phyloP scores from a whole-genome alignment of 2,888 invertebrate genomes.

The Epicampocera succincta region DNA sequence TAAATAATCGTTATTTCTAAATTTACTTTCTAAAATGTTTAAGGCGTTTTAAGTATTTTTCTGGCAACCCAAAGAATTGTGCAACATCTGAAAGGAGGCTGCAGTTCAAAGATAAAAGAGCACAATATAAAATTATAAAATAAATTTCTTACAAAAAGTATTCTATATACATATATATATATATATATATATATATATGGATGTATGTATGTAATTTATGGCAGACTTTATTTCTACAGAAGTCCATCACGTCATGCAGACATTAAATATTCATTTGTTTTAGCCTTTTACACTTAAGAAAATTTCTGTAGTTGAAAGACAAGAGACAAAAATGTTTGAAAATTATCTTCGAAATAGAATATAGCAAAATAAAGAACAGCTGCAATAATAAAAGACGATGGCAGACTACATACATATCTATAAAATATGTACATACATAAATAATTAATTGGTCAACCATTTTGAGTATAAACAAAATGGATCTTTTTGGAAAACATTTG shows the following conservation, averaged over 20 bases:
- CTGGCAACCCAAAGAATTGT: background rate
- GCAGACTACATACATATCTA: too few species aligned
- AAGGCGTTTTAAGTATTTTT: background rate
- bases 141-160: conserved; percentile 1
- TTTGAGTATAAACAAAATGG: too few species aligned
- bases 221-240: conserved; percentile 56
- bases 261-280: conserved; percentile 39
- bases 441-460: too few species aligned
- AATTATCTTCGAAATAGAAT: too few species aligned
- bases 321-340: too few species aligned
- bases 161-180: too few species aligned
- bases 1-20: background rate
- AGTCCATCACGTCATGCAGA: conserved; percentile 62
- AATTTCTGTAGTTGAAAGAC: background rate
- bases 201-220: conserved; percentile 49
- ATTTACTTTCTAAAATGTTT: conserved; percentile 35
- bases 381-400: too few species aligned
- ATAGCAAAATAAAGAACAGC: too few species aligned
- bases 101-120: conserved; percentile 24
- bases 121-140: conserved; percentile 25
- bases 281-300: conserved; percentile 10
- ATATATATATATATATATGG: too few species aligned
- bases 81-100: conserved; percentile 12
- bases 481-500: too few species aligned
- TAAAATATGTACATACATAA: too few species aligned